Conservation (phyloP, 2,888 invertebrate species). For the Pseudoips prasinana region DNA sequence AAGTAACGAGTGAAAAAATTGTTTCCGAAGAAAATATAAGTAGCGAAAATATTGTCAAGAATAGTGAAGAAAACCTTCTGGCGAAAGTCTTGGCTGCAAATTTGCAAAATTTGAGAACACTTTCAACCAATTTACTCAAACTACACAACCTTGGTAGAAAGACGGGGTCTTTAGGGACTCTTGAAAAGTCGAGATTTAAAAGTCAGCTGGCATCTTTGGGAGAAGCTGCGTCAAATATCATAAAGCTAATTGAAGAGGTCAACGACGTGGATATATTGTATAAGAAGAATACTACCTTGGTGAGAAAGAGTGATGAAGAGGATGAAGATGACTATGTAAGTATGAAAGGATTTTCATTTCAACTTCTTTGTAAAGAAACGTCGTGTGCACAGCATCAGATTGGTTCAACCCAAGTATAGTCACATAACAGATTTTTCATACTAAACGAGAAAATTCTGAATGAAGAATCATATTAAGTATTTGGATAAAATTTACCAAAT, state of each 20-base stretch:
- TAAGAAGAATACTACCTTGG: slow-evolving; percentile 54
- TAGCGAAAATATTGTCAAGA: slow-evolving; percentile 63
- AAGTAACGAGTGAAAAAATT: slow-evolving; percentile 70
- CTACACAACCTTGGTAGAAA: slow-evolving; percentile 84
- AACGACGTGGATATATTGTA: slow-evolving; percentile 74
- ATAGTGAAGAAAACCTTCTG: slow-evolving; percentile 62
- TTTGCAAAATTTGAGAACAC: slow-evolving; percentile 80
- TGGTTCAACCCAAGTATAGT: too few relatives aligned
- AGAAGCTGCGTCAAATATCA: slow-evolving; percentile 81
- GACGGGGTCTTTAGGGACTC: slow-evolving; percentile 76
- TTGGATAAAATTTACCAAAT: too few relatives aligned
- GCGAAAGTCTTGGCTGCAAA: slow-evolving; percentile 75
- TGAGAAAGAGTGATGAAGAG: slow-evolving; percentile 37
- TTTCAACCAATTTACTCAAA: slow-evolving; percentile 81
- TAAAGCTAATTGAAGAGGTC: slow-evolving; percentile 78
- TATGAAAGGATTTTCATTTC: too few relatives aligned
- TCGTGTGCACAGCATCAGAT: too few relatives aligned
- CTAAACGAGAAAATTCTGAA: too few relatives aligned
- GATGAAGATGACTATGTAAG: slow-evolving; percentile 44
- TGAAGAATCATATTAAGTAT: too few relatives aligned
- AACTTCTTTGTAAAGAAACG: background rate
- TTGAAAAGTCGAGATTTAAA: slow-evolving; percentile 81
- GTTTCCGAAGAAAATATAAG: slow-evolving; percentile 70
- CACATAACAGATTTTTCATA: too few relatives aligned
- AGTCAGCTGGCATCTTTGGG: slow-evolving; percentile 79